phyloP scores from a whole-genome alignment of 35 echinoderm and acorn worm species.

The Lytechinus pictus region DNA sequence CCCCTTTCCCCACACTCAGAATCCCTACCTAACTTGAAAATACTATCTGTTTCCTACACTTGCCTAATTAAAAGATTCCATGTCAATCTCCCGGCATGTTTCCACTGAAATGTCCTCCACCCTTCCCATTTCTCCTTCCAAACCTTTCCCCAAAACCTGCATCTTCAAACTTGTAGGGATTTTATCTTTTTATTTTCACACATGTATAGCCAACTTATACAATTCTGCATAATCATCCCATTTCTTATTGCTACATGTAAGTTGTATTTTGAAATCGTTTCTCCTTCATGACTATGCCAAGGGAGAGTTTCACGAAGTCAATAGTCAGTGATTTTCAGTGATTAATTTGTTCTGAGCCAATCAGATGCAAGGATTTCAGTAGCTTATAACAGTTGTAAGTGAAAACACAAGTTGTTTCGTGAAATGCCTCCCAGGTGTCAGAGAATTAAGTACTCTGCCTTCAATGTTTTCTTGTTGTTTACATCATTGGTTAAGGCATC shows the following conservation, averaged over 20 bases:
- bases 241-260: neutral
- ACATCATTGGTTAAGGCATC: no score
- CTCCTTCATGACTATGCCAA: neutral
- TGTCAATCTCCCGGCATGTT: constrained; percentile 2
- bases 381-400: no score
- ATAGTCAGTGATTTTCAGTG: no score
- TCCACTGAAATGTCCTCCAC: neutral
- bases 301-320: no score
- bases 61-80: constrained; percentile 36
- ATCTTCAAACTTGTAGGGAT: neutral
- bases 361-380: no score
- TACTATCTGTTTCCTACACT: constrained; percentile 36
- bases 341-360: no score
- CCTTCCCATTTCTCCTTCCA: neutral
- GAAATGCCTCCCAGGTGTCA: no score
- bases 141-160: neutral
- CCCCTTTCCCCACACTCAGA: neutral
- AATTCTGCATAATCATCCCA: neutral
- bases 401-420: no score
- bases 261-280: neutral
- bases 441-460: no score
- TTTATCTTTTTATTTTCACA: neutral
- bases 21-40: neutral
- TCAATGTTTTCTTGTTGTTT: no score
- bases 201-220: neutral